Conservation (phyloP, 2,888 invertebrate genomes). For the Chymomyza caudatula region DNA sequence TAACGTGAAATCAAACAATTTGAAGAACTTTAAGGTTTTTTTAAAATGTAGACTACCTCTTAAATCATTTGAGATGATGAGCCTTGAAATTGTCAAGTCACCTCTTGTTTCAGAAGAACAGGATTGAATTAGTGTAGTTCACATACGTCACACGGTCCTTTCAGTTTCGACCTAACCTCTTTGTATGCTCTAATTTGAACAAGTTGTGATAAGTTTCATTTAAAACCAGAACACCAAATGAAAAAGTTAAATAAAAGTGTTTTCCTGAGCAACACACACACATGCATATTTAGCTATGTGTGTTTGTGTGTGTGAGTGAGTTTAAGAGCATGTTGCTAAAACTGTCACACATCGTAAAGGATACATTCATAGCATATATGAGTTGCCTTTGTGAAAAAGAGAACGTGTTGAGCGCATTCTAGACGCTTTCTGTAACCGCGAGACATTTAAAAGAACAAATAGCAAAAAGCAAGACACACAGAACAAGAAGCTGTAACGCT, state of each 20-base stretch:
- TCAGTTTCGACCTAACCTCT: background rate
- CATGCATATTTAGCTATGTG: background rate
- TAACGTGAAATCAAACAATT: no score
- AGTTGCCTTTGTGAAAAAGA: conserved; percentile 12
- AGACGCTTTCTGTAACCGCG: conserved; percentile 28
- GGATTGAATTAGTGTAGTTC: background rate
- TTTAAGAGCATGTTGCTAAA: conserved; percentile 27
- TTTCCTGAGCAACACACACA: background rate
- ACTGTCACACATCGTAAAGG: conserved; percentile 45
- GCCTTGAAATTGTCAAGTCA: no score
- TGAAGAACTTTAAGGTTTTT: no score
- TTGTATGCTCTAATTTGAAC: conserved; percentile 4
- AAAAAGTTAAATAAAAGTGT: conserved; percentile 40
- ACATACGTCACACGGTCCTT: background rate
- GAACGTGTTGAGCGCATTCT: conserved; percentile 24
- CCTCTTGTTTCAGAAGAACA: no score
- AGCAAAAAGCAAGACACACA: conserved; percentile 21
- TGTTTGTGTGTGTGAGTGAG: background rate
- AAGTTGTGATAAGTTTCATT: conserved; percentile 7
- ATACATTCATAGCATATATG: no score
- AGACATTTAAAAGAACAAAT: conserved; percentile 54
- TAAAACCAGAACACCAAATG: conserved; percentile 24
- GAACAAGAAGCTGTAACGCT: conserved; percentile 12
- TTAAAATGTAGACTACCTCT: no score
- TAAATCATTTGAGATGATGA: no score